These are phyloP conservation scores for Tenthredo mesomela DNA, from an alignment of 2,888 invertebrate genomes.

Conservation along the genomic window DNA sequence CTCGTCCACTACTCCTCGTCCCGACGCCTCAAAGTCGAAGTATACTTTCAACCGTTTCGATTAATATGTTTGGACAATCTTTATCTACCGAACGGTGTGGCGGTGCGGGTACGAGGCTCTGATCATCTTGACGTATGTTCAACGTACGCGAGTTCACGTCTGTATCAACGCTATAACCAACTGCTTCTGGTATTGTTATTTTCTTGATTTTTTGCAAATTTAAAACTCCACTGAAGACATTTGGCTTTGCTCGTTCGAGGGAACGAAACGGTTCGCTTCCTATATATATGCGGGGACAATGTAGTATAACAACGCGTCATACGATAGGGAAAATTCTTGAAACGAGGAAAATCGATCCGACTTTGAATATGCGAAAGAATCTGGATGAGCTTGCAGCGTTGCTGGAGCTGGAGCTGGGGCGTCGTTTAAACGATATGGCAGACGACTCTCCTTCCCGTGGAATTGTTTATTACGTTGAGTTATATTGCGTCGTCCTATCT, in stretches of 20 bases:
- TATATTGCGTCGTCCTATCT: slow-evolving; percentile 49
- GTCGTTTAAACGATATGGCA: slow-evolving; percentile 26
- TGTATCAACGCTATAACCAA: background rate
- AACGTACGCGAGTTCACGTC: slow-evolving; percentile 1
- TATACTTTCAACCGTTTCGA: slow-evolving; percentile 62
- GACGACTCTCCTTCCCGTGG: slow-evolving; percentile 25
- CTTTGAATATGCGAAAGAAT: background rate
- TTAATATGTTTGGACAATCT: slow-evolving; percentile 69
- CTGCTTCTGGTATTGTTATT: background rate
- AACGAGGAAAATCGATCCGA: background rate
- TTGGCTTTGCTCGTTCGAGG: too few relatives aligned
- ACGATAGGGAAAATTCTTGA: background rate
- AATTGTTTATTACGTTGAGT: slow-evolving; percentile 53
- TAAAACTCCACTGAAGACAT: background rate
- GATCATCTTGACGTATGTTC: background rate
- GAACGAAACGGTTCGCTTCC: too few relatives aligned
- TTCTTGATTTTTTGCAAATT: background rate
- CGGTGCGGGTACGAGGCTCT: background rate
- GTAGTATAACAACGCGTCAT: too few relatives aligned
- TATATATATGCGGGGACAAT: too few relatives aligned
- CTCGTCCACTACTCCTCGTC: slow-evolving; percentile 61
- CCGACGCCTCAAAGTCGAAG: slow-evolving; percentile 16
- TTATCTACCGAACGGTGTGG: slow-evolving; percentile 8
- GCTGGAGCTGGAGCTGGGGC: background rate
- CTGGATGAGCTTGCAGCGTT: background rate